Evolutionary conservation across 1,140 invertebrate genomes (phyloP).

Genomic region (Bradysia coprophila): DNA sequence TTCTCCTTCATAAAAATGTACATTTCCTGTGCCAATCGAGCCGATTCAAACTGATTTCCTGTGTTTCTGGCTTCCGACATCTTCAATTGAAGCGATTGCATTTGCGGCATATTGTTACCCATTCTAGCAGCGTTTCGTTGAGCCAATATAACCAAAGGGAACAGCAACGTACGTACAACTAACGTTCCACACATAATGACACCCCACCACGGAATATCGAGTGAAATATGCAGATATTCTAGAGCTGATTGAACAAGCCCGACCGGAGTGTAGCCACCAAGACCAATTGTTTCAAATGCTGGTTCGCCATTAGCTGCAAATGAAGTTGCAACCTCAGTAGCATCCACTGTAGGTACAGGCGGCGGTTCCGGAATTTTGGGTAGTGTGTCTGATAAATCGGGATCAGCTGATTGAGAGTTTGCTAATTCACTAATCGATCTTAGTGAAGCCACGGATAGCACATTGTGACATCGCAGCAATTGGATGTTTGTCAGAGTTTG

Average conservation of each 20-base stretch:
- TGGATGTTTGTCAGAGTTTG: no score
- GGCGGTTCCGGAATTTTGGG: slow-evolving; percentile 29
- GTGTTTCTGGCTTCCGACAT: slow-evolving; percentile 62
- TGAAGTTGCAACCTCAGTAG: slow-evolving; percentile 23
- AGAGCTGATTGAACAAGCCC: slow-evolving; percentile 62
- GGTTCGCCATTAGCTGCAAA: slow-evolving; percentile 45
- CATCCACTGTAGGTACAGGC: slow-evolving; percentile 20
- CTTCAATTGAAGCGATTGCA: slow-evolving; percentile 59
- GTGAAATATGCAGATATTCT: slow-evolving; percentile 59
- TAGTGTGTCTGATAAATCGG: neutral
- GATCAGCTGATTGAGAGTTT: no score
- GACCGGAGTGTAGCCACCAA: slow-evolving; percentile 56
- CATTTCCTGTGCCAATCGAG: slow-evolving; percentile 52
- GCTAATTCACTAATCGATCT: no score
- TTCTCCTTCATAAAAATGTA: slow-evolving; percentile 64
- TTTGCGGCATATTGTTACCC: slow-evolving; percentile 62
- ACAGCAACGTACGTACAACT: slow-evolving; percentile 47
- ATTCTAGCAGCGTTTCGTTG: slow-evolving; percentile 62
- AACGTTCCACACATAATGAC: slow-evolving; percentile 65
- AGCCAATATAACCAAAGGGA: slow-evolving; percentile 63
- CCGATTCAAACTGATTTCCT: slow-evolving; percentile 63
- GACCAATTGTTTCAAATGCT: slow-evolving; percentile 55
- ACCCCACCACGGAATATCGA: slow-evolving; percentile 78
- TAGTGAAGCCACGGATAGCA: no score
- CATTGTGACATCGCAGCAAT: no score